A percentile compares a stretch with the other conserved stretches of the same genome.
Conservation (phyloP, 2,113 vertebrate species). For the Laterallus jamaicensis region DNA sequence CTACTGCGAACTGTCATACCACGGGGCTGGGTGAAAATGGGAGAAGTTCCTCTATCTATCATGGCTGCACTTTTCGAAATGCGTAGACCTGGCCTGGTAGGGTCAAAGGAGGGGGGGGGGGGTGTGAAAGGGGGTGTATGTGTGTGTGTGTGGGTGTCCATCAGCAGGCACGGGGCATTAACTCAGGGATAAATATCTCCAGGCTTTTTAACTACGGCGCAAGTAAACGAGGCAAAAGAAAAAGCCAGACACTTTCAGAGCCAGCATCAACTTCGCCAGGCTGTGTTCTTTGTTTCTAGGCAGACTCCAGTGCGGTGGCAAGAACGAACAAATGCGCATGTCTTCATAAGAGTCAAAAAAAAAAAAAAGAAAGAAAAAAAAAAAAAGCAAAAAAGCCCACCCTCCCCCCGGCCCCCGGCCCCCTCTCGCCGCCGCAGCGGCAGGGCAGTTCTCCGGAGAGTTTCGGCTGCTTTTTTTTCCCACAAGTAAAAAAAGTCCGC, state of each 20-base stretch:
- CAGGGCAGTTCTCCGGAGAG: not conserved
- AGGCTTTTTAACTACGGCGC: not conserved
- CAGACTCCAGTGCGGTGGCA: conserved; percentile 62
- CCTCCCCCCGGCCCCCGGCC: not conserved
- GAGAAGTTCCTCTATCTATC: conserved; percentile 28
- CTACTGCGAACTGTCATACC: conserved; percentile 23
- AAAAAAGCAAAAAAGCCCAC: not conserved
- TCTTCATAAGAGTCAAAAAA: conserved; percentile 21
- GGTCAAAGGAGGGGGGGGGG: not conserved
- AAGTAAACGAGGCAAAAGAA: not conserved
- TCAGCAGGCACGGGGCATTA: not conserved
- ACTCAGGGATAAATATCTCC: not conserved
- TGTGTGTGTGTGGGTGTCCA: not conserved
- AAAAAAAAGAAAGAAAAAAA: not conserved
- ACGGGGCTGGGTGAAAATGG: not conserved
- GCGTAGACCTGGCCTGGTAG: not conserved
- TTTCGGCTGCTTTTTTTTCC: not conserved
- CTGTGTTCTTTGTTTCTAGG: conserved; percentile 72
- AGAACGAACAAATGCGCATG: conserved; percentile 52
- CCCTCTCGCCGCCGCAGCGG: not conserved
- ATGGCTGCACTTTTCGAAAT: conserved; percentile 15
- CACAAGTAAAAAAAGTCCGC: not conserved
- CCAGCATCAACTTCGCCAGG: conserved; percentile 56
- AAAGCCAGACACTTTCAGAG: not conserved
- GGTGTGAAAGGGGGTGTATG: no score